phyloP scores from a whole-genome alignment of 2,113 vertebrate genomes.

The Bos javanicus region DNA sequence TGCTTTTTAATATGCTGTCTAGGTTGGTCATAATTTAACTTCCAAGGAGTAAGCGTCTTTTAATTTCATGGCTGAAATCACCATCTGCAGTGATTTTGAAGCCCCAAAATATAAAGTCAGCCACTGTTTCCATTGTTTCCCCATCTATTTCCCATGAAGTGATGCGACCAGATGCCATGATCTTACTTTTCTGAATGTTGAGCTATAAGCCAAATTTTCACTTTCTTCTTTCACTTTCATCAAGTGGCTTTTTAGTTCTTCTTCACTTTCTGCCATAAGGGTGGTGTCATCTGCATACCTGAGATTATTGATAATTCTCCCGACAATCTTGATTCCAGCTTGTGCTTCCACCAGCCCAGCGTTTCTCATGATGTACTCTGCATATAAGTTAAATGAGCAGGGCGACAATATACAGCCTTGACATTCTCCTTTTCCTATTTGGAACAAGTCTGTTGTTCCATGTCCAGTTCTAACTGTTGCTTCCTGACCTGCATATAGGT shows the following conservation, averaged over 20 bases:
- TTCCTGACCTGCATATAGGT: background rate
- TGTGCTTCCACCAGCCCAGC: background rate
- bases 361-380: background rate
- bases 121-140: background rate
- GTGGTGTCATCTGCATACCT: background rate
- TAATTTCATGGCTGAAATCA: background rate
- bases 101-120: background rate
- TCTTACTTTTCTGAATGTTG: background rate
- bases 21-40: background rate
- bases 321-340: fast-evolving
- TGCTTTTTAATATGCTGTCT: background rate
- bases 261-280: background rate
- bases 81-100: background rate
- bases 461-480: background rate
- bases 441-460: background rate
- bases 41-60: background rate
- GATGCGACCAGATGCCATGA: background rate
- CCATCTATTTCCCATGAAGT: background rate
- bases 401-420: background rate
- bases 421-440: background rate
- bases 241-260: background rate
- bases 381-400: background rate
- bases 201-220: background rate
- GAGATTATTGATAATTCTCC: background rate
- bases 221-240: background rate